Evolutionary conservation across 2,888 invertebrate species (phyloP).

Genomic region (Sicus ferrugineus): DNA sequence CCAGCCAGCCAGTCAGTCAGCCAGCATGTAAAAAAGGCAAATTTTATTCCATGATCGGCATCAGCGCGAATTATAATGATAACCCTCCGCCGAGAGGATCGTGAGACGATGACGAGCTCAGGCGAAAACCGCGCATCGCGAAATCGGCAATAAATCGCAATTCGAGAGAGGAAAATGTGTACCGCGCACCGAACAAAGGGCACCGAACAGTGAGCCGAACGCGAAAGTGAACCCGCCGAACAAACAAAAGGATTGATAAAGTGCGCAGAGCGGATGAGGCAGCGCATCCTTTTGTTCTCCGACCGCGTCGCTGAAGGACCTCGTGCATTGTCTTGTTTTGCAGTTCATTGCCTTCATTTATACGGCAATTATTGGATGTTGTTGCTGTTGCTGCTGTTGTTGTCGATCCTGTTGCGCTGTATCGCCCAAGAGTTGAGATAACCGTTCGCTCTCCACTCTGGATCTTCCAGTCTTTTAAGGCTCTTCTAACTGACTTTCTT

Average conservation of each 20-base stretch:
- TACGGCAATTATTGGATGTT: constrained; percentile 18
- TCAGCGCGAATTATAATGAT: constrained; percentile 18
- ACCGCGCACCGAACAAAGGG: background rate
- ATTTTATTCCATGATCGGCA: constrained; percentile 50
- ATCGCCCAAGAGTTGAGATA: too few species aligned
- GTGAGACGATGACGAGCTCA: background rate
- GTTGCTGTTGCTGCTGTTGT: background rate
- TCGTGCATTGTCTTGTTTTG: constrained; percentile 20
- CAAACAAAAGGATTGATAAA: constrained; percentile 36
- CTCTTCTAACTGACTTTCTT: background rate
- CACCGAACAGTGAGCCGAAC: background rate
- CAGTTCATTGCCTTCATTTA: constrained; percentile 30
- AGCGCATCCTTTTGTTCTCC: constrained; percentile 30
- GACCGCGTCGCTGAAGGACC: constrained; percentile 1
- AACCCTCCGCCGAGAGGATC: background rate
- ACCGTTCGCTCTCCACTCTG: too few species aligned
- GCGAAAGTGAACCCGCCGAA: constrained; percentile 29
- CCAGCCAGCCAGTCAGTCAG: constrained; percentile 12
- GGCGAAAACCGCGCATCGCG: constrained; percentile 20
- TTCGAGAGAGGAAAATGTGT: constrained; percentile 27
- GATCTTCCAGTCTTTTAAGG: background rate
- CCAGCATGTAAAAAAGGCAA: constrained; percentile 56
- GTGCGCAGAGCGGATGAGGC: background rate
- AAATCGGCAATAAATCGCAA: constrained; percentile 42
- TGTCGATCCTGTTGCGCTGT: background rate